Evolutionary conservation across 2,113 vertebrate genomes (phyloP).

Genomic region (Sula dactylatra): DNA sequence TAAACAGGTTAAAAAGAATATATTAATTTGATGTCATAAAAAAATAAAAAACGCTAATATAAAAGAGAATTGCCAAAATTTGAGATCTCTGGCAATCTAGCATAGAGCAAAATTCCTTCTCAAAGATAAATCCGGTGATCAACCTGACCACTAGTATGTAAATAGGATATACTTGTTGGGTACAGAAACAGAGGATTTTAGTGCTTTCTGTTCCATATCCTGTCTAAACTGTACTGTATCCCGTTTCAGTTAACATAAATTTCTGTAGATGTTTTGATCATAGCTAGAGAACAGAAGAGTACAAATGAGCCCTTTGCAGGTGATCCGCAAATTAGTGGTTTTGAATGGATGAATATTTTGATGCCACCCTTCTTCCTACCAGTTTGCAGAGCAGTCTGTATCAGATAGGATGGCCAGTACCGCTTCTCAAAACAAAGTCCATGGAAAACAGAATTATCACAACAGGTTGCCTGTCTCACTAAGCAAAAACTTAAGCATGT

Average conservation of each 20-base stretch:
- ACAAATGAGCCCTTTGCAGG: neutral
- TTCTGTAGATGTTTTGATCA: neutral
- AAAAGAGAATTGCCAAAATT: neutral
- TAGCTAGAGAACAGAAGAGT: neutral
- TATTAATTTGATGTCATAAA: neutral
- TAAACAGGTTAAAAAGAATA: neutral
- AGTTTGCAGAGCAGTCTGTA: neutral
- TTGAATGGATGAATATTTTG: neutral
- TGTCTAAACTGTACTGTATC: neutral
- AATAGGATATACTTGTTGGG: neutral
- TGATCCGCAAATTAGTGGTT: neutral
- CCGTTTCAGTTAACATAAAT: neutral
- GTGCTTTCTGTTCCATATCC: neutral
- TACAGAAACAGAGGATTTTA: neutral
- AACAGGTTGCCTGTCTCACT: neutral
- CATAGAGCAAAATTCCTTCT: neutral
- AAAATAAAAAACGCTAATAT: neutral
- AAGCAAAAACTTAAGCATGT: neutral
- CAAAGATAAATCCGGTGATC: neutral
- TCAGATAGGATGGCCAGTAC: neutral
- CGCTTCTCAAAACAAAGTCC: neutral
- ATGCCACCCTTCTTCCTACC: neutral
- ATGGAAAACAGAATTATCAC: neutral
- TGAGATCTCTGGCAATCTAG: neutral
- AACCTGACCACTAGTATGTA: too few species aligned